A percentile compares a stretch with the other conserved stretches of the same genome.
phyloP scores from a whole-genome alignment of 2,797 vertebrate species.

The Phaenicophaeus curvirostris region DNA sequence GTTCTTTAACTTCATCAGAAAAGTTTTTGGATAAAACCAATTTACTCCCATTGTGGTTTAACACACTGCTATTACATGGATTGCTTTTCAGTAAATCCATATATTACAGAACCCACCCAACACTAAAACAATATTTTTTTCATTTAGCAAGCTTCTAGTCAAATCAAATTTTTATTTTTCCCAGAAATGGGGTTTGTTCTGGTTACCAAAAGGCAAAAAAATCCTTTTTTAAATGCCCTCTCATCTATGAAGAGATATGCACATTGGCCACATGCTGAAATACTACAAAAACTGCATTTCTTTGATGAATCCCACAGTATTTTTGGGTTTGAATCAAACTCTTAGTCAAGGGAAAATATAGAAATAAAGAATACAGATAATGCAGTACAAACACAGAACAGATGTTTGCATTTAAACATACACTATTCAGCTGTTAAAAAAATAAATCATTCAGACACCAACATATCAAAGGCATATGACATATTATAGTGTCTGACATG shows the following conservation, averaged over 20 bases:
- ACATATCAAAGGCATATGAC: conserved; percentile 31
- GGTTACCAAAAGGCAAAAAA: background rate
- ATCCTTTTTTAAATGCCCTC: background rate
- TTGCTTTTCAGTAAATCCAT: background rate
- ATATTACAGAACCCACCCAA: background rate
- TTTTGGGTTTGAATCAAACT: background rate
- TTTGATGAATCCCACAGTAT: background rate
- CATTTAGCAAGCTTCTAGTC: background rate
- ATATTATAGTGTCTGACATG: conserved; percentile 29
- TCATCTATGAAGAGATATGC: background rate
- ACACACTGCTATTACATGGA: background rate
- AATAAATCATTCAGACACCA: background rate
- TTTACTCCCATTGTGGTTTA: background rate
- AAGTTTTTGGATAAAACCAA: background rate
- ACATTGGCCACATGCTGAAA: background rate
- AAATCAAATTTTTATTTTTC: background rate
- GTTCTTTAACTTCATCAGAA: background rate
- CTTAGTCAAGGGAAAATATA: background rate
- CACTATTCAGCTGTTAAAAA: background rate
- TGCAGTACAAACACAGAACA: background rate
- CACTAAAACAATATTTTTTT: background rate
- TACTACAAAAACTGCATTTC: background rate
- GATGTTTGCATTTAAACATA: conserved; percentile 23
- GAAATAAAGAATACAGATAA: background rate
- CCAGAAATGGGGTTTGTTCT: background rate